Conservation (phyloP, 2,797 vertebrate genomes). For the Cyprinella venusta region DNA sequence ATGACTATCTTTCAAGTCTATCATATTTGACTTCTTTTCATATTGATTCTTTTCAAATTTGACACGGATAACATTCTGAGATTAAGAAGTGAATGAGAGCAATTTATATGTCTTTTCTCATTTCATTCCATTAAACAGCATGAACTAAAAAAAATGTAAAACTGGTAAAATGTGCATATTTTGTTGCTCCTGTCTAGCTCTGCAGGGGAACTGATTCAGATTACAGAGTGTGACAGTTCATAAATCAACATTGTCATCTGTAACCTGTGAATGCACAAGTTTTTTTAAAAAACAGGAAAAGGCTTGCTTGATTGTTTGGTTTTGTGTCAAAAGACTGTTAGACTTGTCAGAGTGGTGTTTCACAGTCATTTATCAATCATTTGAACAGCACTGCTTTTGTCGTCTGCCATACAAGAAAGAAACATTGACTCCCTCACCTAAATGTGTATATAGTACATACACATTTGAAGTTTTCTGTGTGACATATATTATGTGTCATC, state of each 20-base stretch:
- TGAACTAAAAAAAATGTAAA: constrained; percentile 4
- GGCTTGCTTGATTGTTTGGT: constrained; percentile 28
- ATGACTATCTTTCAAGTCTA: neutral
- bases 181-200: constrained; percentile 27
- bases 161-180: neutral
- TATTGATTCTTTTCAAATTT: neutral
- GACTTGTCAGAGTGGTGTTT: neutral
- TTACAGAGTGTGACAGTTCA: constrained; percentile 44
- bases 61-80: neutral
- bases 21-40: neutral
- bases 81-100: neutral
- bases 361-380: constrained; percentile 38
- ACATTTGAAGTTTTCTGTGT: neutral
- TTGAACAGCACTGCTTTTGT: constrained; percentile 6
- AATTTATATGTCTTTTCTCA: constrained; percentile 26
- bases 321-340: constrained; percentile 40
- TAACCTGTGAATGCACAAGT: constrained; percentile 18
- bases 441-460: neutral
- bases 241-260: constrained; percentile 40
- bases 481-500: neutral
- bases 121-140: constrained; percentile 29
- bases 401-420: neutral
- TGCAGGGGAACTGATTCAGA: constrained; percentile 30
- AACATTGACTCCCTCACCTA: neutral
- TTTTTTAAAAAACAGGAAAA: constrained; percentile 27